These are phyloP conservation scores for Yasuhikotakia modesta DNA, from an alignment of 2,797 vertebrate genomes.

Conservation along the genomic window DNA sequence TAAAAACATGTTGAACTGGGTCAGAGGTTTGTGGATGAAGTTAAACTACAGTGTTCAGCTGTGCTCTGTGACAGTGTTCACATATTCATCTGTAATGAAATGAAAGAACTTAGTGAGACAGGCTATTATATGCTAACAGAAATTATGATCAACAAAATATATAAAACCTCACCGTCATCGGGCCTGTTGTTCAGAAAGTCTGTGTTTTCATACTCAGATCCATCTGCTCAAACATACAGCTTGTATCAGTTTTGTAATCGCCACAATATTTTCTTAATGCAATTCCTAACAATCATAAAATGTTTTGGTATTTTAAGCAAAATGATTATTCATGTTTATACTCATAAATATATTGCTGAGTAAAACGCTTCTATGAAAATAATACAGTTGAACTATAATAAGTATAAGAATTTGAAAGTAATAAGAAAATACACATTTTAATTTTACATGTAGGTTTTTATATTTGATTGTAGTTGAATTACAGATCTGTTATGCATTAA, in stretches of 20 bases:
- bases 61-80: slow-evolving; percentile 34
- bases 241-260: background rate
- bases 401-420: no score
- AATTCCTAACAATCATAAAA: background rate
- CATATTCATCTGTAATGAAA: slow-evolving; percentile 56
- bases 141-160: background rate
- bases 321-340: no score
- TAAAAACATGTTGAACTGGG: background rate
- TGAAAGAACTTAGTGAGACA: background rate
- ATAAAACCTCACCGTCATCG: slow-evolving; percentile 13
- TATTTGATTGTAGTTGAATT: background rate
- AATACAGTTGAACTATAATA: no score
- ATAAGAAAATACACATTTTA: background rate
- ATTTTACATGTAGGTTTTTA: background rate
- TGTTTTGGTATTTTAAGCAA: background rate
- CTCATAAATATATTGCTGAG: no score
- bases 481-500: background rate
- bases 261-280: background rate
- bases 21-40: background rate
- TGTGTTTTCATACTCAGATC: slow-evolving; percentile 51
- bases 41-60: background rate
- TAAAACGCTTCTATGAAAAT: no score
- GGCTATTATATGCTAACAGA: background rate
- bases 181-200: slow-evolving; percentile 20
- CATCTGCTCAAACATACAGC: slow-evolving; percentile 32